Base-by-base conservation (phyloP, 2,113 vertebrate genomes). In the Brachyhypopomus gauderio region DNA sequence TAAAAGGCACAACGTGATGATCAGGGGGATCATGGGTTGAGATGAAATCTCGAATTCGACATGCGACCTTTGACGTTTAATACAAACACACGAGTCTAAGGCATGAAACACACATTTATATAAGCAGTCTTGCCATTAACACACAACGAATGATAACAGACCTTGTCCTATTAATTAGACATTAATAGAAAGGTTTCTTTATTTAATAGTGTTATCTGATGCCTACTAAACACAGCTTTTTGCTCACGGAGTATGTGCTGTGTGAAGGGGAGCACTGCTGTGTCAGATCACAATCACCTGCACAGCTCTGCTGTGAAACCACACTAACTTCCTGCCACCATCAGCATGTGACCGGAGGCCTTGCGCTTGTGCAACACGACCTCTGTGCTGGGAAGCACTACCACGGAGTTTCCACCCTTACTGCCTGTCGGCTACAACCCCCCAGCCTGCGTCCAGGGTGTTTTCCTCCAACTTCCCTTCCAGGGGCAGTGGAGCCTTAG, bases 321-420 rank as follows among this genome's bases (percentile, higher is more conserved):
- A 70, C 62, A 20, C 3, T 23, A 8, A 30, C 79, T 82, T 82
- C 83, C 75, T 75, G 71, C 79, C 70, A 22, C n/a, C 6, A 73
- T 0, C 8, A 38, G 69, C 79, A 81, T 27, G 69, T 81, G 83
- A 81, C 67, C 5, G 0, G 12, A 22, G 17, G 45, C 20, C 22
- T 23, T 62, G 4, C 4, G 25, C 48, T 41, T 27, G 23, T 48
- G 63, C 45, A 52, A 52, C 45, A 8, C 12, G 45, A 52, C 2
- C 66, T 58, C n/a, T 1, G 48, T 81, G 78, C 45, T 41, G 77
- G 79, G 87, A 63, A 91, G 73, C 63, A 3, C 12, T 16, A 20
- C 27, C 0, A 62, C n/a, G 27, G 20, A 20, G 77, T 84, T 81
- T 78, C 69, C 78, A 36, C 5, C 12, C 17, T 67, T 52, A 34